Base-by-base conservation (phyloP, 2,888 invertebrate genomes). In the Agonopterix heracliana region DNA sequence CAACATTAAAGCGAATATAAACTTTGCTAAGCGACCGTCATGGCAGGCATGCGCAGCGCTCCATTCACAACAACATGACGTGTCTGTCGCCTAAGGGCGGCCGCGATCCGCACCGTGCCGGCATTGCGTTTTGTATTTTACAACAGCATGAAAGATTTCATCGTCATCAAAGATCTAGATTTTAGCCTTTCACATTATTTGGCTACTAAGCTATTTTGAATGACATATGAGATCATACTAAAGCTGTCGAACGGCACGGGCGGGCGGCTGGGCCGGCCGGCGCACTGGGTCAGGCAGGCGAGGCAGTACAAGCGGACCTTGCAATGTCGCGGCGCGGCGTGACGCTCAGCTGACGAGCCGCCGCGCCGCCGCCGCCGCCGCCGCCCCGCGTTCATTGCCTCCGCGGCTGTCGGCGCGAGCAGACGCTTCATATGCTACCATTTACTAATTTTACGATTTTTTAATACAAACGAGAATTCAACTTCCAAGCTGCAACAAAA, bases 371-470 rank as follows among this genome's bases (percentile, higher is more conserved):
- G 63, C 71, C 83, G 83, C 84, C 80, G 58, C 63, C 17, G 7
- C 70, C 78, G 79, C 81, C 62, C 65, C 62, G 76, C 91, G 91
- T 91, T 91, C 91, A 92, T 90, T 90, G 91, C 90, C 90, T 91
- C 87, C 90, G 90, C 90, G 91, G 91, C 91, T 78, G 84, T 85
- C 85, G 85, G 74, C 73, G 82, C 68, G 85, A 79, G 77, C 78
- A 76, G 76, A 73, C 78, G 84, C 64, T 56, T 61, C 63, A 74
- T 71, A 81, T 78, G 82, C 69, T 54, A 63, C 56, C 59, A 56
- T 61, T 57, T 57, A 54, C 51, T 59, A 58, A 59, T 55, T 57
- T 61, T 61, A 59, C 57, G 57, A 61, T 63, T 38, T 38, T 34
- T 35, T 13, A 26, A 26, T 65, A 69, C 68, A 61, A 67, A 49